Percentiles rank a stretch among this genome's conserved stretches.
phyloP scores from a whole-genome alignment of 2,113 vertebrate species.

The Oncorhynchus masou region DNA sequence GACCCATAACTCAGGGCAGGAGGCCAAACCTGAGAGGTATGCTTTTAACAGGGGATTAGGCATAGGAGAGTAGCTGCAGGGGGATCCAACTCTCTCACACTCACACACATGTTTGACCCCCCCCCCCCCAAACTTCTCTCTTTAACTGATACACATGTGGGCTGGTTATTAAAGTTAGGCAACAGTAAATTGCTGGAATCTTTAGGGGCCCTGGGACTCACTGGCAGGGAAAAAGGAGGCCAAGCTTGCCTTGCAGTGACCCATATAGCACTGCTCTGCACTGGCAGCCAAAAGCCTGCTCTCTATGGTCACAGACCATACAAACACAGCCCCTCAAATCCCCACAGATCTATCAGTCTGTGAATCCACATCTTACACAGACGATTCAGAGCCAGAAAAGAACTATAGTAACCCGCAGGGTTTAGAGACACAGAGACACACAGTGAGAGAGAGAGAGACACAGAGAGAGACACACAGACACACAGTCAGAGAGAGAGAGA shows the following conservation, averaged over 20 bases:
- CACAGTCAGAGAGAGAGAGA: slow-evolving; percentile 23
- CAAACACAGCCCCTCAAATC: slow-evolving; percentile 17
- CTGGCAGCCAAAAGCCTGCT: slow-evolving; percentile 12
- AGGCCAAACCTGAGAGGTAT: background rate
- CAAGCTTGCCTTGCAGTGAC: slow-evolving; percentile 8
- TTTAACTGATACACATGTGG: slow-evolving; percentile 76
- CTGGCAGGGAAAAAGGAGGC: slow-evolving; percentile 16
- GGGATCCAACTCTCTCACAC: background rate
- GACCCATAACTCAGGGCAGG: background rate
- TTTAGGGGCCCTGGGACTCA: slow-evolving; percentile 64
- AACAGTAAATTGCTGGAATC: slow-evolving; percentile 81
- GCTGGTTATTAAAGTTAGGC: slow-evolving; percentile 76
- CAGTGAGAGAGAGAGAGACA: background rate
- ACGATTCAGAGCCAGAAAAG: background rate
- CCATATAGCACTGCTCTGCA: background rate
- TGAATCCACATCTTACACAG: background rate
- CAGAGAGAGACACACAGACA: background rate
- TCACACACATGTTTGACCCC: slow-evolving; percentile 52
- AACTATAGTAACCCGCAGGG: background rate
- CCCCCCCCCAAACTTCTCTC: slow-evolving; percentile 41
- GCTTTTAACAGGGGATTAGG: too few relatives aligned
- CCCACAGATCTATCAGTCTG: background rate
- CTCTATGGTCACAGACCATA: slow-evolving; percentile 33
- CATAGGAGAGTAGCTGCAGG: too few relatives aligned
- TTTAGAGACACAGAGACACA: background rate